A percentile compares a stretch with the other conserved stretches of the same genome.
phyloP scores from a whole-genome alignment of 2,113 vertebrate species.

The Myotis yumanensis region DNA sequence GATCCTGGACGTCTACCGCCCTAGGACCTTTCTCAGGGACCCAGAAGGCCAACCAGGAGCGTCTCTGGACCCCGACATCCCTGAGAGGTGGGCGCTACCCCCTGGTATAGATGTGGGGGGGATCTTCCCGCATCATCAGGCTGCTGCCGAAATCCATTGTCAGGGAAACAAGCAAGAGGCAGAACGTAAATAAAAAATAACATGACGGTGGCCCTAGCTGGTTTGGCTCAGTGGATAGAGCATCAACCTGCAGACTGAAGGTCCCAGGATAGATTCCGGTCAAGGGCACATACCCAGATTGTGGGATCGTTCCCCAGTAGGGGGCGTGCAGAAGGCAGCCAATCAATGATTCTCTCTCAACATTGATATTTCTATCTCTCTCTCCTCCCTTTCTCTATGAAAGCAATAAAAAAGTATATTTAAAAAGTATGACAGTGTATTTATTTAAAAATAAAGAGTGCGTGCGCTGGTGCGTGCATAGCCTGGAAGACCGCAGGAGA shows the following conservation, averaged over 20 bases:
- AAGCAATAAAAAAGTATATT: too few species aligned
- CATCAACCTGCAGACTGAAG: too few species aligned
- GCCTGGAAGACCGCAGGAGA: not conserved
- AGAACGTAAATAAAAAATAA: not conserved
- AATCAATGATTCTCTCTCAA: too few species aligned
- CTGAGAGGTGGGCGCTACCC: fast-evolving
- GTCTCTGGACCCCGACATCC: not conserved
- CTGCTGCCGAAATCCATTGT: not conserved
- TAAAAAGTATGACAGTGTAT: not conserved
- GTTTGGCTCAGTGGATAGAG: too few species aligned
- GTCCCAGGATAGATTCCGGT: too few species aligned
- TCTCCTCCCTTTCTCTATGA: too few species aligned
- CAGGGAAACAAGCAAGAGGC: not conserved
- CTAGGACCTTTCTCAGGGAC: not conserved
- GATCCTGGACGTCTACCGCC: fast-evolving
- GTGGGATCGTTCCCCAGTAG: too few species aligned
- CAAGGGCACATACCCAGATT: too few species aligned
- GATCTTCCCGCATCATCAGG: fast-evolving
- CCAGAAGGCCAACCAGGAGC: not conserved
- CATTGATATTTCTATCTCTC: too few species aligned
- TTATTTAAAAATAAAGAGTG: not conserved
- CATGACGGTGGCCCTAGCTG: too few species aligned
- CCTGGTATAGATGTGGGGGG: not conserved
- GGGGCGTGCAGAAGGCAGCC: too few species aligned
- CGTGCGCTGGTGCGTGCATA: not conserved